These are phyloP conservation scores for Palythoa grandis DNA, from an alignment of 92 coral and sea anemone genomes.

Conservation along the genomic window DNA sequence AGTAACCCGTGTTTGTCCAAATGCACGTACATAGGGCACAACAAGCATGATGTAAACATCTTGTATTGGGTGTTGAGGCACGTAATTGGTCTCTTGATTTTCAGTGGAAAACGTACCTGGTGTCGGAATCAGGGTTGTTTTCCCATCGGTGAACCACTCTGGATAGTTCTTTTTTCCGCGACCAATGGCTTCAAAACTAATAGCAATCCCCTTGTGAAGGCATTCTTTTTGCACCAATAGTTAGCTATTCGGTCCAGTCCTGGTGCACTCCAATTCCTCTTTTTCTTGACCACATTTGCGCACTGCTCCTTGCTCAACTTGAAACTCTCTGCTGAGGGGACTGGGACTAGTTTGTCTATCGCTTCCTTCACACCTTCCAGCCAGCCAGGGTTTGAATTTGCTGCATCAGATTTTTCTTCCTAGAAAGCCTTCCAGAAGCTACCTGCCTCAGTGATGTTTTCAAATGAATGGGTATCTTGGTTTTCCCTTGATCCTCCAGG, in stretches of 20 bases:
- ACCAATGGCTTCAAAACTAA: not conserved
- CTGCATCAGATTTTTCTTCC: not conserved
- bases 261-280: not conserved
- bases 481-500: too few species aligned
- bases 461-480: too few species aligned
- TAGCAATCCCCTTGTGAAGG: not conserved
- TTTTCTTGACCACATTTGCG: not conserved
- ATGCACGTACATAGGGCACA: slow-evolving; percentile 1
- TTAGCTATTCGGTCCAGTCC: not conserved
- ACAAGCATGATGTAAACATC: slow-evolving; percentile 23
- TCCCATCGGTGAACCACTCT: not conserved
- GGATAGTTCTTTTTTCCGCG: not conserved
- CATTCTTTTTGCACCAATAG: not conserved
- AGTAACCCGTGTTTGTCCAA: not conserved
- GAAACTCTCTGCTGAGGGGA: not conserved
- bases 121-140: not conserved
- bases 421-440: too few species aligned
- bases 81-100: slow-evolving; percentile 30
- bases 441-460: too few species aligned
- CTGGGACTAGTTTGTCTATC: not conserved
- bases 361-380: not conserved
- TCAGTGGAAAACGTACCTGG: slow-evolving; percentile 28
- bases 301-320: not conserved
- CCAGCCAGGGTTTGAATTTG: not conserved
- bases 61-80: slow-evolving; percentile 32